These are phyloP conservation scores for Odontomachus brunneus DNA, from an alignment of 1,140 invertebrate species.

Conservation along the genomic window DNA sequence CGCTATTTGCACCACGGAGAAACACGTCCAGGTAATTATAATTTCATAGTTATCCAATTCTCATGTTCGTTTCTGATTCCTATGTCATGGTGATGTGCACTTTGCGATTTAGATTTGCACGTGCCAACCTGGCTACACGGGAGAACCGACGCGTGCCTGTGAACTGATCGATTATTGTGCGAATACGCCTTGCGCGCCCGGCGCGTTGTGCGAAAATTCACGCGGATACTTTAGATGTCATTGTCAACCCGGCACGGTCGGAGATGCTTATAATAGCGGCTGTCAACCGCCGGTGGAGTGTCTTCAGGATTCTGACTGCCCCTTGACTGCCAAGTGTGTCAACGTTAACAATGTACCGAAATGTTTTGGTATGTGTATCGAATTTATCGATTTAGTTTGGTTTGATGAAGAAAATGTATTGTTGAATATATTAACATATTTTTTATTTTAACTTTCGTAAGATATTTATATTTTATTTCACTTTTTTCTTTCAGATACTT, in stretches of 20 bases:
- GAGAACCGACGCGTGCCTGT: slow-evolving; percentile 90
- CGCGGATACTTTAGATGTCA: slow-evolving; percentile 92
- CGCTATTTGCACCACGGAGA: slow-evolving; percentile 92
- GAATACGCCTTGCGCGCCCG: slow-evolving; percentile 92
- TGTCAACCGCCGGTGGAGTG: slow-evolving; percentile 93
- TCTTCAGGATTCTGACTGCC: slow-evolving; percentile 91
- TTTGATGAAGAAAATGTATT: too few species aligned
- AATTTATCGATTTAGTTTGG: slow-evolving; percentile 14
- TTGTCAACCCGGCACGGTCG: slow-evolving; percentile 91
- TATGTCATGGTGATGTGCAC: background rate
- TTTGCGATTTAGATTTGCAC: slow-evolving; percentile 87
- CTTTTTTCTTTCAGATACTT: slow-evolving; percentile 88
- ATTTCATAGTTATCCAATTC: background rate
- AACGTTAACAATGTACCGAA: slow-evolving; percentile 89
- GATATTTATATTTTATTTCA: slow-evolving; percentile 2
- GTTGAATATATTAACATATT: too few species aligned
- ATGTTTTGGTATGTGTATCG: slow-evolving; percentile 87
- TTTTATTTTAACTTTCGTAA: background rate
- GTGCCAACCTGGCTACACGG: slow-evolving; percentile 94
- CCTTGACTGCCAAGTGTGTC: slow-evolving; percentile 90
- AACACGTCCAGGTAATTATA: slow-evolving; percentile 87
- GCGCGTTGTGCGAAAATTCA: slow-evolving; percentile 93
- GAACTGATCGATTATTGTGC: slow-evolving; percentile 92
- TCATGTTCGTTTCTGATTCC: background rate
- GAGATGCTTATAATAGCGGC: slow-evolving; percentile 93